Evolutionary conservation across 2,797 vertebrate genomes (phyloP).

Genomic region (Hirundo rustica): DNA sequence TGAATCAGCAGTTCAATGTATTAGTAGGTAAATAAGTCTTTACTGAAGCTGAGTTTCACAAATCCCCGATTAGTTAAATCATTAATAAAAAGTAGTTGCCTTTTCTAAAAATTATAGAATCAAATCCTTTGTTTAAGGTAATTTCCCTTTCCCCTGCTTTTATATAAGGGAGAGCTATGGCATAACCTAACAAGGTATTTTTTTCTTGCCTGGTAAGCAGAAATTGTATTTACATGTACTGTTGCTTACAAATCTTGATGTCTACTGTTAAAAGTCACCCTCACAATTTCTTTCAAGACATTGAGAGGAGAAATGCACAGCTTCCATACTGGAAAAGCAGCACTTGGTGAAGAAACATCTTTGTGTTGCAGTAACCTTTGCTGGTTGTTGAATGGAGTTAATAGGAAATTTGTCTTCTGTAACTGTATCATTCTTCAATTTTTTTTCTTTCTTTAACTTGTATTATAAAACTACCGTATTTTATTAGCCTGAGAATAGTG

Average conservation of each 20-base stretch:
- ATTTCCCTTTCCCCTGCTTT: background rate
- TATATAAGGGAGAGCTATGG: background rate
- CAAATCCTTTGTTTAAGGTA: background rate
- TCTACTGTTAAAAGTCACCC: background rate
- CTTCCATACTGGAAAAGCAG: background rate
- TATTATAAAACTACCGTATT: background rate
- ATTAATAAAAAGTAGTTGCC: background rate
- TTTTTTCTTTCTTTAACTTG: background rate
- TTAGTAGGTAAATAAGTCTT: background rate
- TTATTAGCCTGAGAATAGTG: background rate
- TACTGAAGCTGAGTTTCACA: background rate
- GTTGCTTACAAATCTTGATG: background rate
- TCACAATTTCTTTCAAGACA: background rate
- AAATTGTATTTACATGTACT: background rate
- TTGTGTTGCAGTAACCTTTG: background rate
- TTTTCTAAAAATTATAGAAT: background rate
- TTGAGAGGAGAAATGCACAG: background rate
- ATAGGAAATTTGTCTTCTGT: background rate
- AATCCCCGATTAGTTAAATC: background rate
- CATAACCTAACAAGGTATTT: background rate
- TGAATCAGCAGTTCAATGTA: background rate
- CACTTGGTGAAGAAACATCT: background rate
- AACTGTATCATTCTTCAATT: background rate
- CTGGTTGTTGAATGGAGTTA: background rate
- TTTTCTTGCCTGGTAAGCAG: background rate